These are phyloP conservation scores for Dendrolimus pini DNA, from an alignment of 2,888 invertebrate species.

Conservation along the genomic window DNA sequence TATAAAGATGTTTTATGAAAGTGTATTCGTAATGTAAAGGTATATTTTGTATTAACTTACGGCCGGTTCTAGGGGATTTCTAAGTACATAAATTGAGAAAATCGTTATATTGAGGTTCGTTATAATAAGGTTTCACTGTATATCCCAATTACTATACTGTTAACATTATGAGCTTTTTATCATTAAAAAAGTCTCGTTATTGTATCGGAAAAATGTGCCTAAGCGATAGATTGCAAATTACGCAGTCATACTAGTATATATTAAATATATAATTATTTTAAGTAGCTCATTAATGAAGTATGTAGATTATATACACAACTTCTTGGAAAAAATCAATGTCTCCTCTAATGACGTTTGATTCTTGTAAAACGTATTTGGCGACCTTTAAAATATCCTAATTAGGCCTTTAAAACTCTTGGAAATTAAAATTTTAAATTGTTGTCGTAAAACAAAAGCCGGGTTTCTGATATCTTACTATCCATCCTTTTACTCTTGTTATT, in stretches of 20 bases:
- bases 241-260: slow-evolving; percentile 16
- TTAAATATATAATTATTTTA: slow-evolving; percentile 3
- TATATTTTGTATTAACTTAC: too few species aligned
- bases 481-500: too few species aligned
- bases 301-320: neutral
- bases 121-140: too few species aligned
- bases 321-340: neutral
- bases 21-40: too few species aligned
- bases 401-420: neutral
- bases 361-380: neutral
- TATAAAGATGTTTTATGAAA: too few species aligned
- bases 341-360: neutral
- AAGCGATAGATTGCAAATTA: slow-evolving; percentile 30
- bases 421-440: slow-evolving; percentile 5
- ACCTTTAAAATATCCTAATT: neutral
- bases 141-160: too few species aligned
- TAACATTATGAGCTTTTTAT: too few species aligned
- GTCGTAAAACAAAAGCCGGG: slow-evolving; percentile 3
- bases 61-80: too few species aligned
- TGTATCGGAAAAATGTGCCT: slow-evolving; percentile 50
- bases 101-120: too few species aligned
- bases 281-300: slow-evolving; percentile 7
- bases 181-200: slow-evolving; percentile 3
- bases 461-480: too few species aligned
- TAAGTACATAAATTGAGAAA: too few species aligned